These are phyloP conservation scores for Phenacoccus solenopsis DNA, from an alignment of 1,140 invertebrate species.

Conservation along the genomic window DNA sequence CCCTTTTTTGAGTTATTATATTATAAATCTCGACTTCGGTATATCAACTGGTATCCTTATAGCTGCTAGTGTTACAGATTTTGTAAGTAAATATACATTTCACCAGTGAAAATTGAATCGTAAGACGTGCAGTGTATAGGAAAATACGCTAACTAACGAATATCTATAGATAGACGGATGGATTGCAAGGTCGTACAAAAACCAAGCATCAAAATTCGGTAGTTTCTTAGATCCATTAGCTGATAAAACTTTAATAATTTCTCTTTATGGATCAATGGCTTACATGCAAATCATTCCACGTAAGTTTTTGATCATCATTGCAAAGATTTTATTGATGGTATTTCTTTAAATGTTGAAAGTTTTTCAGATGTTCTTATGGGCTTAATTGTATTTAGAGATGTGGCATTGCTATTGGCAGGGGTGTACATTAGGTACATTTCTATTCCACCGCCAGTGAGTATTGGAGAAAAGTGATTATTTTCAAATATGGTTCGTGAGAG, in stretches of 20 bases:
- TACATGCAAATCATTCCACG: conserved; percentile 71
- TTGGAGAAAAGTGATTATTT: neutral
- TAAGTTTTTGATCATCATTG: conserved; percentile 27
- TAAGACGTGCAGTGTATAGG: neutral
- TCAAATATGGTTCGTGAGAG: neutral
- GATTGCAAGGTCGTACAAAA: conserved; percentile 83
- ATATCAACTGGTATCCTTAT: conserved; percentile 58
- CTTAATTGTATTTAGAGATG: conserved; percentile 72
- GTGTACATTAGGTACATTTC: conserved; percentile 84
- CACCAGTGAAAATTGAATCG: neutral
- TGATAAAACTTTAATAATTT: conserved; percentile 78
- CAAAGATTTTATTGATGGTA: no score
- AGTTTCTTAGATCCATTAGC: conserved; percentile 94
- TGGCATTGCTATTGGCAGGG: conserved; percentile 62
- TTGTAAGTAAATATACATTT: conserved; percentile 51
- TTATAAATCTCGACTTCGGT: conserved; percentile 58
- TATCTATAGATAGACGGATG: conserved; percentile 75
- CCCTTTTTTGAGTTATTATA: conserved; percentile 72
- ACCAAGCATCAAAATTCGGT: conserved; percentile 81
- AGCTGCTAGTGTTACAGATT: conserved; percentile 68
- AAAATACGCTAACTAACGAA: no score
- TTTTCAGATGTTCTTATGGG: conserved; percentile 53
- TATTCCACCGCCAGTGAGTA: conserved; percentile 66
- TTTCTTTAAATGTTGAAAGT: conserved; percentile 20
- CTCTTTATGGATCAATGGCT: conserved; percentile 53